Evolutionary conservation across 1,140 invertebrate genomes (phyloP), one percentile per base, ranked within the genome.

Genomic region (Pseudoatta argentina): DNA sequence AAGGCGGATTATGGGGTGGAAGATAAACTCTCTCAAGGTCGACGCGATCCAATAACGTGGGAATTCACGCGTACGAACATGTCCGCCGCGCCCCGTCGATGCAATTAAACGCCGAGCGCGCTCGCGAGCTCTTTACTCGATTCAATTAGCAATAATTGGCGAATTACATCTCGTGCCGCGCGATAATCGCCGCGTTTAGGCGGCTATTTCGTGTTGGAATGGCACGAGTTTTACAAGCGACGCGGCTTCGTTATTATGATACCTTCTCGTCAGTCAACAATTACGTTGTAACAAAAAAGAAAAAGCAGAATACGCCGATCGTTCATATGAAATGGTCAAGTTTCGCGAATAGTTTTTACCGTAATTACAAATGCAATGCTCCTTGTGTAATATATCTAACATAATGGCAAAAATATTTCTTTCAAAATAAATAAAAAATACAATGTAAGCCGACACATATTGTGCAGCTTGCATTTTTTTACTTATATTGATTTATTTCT

Each of bases 141-240:
- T 90, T 90, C 89, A 89, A 90, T 90, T 90, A 87, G 85, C 86
- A 75, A 87, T 89, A 90, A 90, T 89, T 89, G 89, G 88, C 27
- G 75, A 90, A 90, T 89, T 87, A 87, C 57, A 87, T 24, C 30
- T 21, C 51, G 55, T 14, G 66, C 51, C 61, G 39, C 82, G 63
- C 48, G 39, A 75, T 76, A 53, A 72, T 57, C 39, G 69, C 27
- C 72, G 67, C 27, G 69, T 39, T 78, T 85, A 63, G 66, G n/a
- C 27, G 18, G 57, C 24, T 67, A 55, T 81, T 71, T 44, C 66
- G 53, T 39, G 6, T n/a, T 61, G 67, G 59, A 55, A 71, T 77
- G 83, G 72, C 48, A 77, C 21, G 12, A 64, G 64, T 67, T 61
- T 66, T 71, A 51, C 21, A 66, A 39, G 39, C 66, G 57, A 24